Evolutionary conservation across 2,888 invertebrate species (phyloP).

Genomic region (Melangyna quadrimaculata): DNA sequence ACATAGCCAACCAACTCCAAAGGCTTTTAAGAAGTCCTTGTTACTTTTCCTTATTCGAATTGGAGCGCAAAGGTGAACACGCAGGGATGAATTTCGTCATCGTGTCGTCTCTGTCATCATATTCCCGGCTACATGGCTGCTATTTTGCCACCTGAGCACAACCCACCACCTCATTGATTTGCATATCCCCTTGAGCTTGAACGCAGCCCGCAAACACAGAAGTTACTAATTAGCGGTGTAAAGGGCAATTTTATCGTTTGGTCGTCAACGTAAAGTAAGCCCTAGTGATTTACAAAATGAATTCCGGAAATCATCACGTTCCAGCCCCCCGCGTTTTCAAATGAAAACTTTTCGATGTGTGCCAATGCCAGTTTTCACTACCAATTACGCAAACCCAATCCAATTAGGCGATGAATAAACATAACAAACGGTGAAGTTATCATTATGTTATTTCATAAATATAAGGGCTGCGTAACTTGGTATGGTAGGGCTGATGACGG

Average conservation of each 20-base stretch:
- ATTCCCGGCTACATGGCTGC: neutral
- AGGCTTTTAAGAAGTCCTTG: slow-evolving; percentile 64
- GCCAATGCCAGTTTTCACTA: slow-evolving; percentile 33
- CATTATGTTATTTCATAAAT: slow-evolving; percentile 24
- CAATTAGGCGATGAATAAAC: slow-evolving; percentile 69
- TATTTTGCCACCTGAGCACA: neutral
- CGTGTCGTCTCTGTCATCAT: slow-evolving; percentile 19
- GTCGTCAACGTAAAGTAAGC: slow-evolving; percentile 63
- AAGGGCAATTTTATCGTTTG: slow-evolving; percentile 67
- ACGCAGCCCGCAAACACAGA: slow-evolving; percentile 46
- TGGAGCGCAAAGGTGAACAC: slow-evolving; percentile 55
- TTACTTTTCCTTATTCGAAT: slow-evolving; percentile 69
- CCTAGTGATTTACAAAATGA: slow-evolving; percentile 64
- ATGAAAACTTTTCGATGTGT: slow-evolving; percentile 63
- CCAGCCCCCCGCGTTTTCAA: slow-evolving; percentile 32
- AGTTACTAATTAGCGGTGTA: slow-evolving; percentile 71
- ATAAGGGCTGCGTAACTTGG: neutral
- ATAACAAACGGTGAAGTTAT: slow-evolving; percentile 56
- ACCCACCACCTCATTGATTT: slow-evolving; percentile 30
- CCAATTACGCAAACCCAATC: slow-evolving; percentile 67
- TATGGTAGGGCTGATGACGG: neutral
- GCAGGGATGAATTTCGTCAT: slow-evolving; percentile 42
- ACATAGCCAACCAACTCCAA: slow-evolving; percentile 8
- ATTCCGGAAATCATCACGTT: slow-evolving; percentile 60
- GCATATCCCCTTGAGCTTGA: slow-evolving; percentile 49